Evolutionary conservation across 2,113 vertebrate genomes (phyloP).

Genomic region (Ploceus nigricollis): DNA sequence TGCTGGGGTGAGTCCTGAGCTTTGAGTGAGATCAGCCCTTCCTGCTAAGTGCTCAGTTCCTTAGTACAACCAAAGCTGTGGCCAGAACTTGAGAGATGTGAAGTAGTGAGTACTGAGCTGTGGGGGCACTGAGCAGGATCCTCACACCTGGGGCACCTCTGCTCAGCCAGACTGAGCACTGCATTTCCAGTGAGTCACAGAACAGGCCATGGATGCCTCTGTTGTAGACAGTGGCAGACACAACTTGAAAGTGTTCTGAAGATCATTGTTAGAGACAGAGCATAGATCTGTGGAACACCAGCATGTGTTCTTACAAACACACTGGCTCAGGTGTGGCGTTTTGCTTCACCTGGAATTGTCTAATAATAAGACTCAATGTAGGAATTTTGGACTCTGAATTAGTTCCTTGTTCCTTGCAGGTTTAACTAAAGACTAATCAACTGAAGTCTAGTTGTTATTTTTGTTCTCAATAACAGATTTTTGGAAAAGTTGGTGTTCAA

Average conservation of each 20-base stretch:
- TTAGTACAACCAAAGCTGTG: not conserved
- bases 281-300: not conserved
- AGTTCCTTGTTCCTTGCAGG: not conserved
- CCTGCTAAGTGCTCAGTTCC: not conserved
- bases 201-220: accelerated
- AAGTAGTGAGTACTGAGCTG: not conserved
- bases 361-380: not conserved
- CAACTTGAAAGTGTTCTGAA: not conserved
- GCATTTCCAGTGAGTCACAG: not conserved
- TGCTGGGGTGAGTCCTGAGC: not conserved
- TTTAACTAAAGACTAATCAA: not conserved
- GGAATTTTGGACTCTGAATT: not conserved
- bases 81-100: not conserved
- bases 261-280: not conserved
- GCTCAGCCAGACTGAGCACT: not conserved
- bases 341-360: not conserved
- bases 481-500: not conserved
- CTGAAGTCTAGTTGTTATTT: not conserved
- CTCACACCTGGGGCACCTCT: not conserved
- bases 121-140: not conserved
- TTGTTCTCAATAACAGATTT: not conserved
- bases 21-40: not conserved
- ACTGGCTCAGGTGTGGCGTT: not conserved
- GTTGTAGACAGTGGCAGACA: no score
- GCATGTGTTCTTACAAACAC: not conserved